Conservation (phyloP, 2,888 invertebrate genomes). For the Lamellibrachia satsuma region DNA sequence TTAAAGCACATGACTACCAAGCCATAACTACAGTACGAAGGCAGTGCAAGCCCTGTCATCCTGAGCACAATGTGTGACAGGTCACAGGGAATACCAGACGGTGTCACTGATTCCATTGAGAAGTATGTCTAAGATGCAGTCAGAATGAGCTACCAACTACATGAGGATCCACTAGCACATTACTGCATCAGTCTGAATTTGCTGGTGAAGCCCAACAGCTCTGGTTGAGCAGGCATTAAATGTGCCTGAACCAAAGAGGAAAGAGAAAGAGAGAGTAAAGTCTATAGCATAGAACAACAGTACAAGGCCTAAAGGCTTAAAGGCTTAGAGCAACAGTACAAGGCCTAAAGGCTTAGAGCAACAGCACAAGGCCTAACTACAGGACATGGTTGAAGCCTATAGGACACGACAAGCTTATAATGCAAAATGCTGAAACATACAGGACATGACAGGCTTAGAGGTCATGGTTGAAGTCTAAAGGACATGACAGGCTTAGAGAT, state of each 20-base stretch:
- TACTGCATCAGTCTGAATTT: constrained; percentile 1
- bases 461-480: neutral
- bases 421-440: neutral
- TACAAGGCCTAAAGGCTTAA: constrained; percentile 13
- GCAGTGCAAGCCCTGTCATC: neutral
- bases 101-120: neutral
- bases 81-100: neutral
- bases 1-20: too few relatives aligned
- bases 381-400: neutral
- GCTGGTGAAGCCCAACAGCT: neutral
- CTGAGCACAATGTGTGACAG: too few relatives aligned
- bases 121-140: neutral
- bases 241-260: neutral
- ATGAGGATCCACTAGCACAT: neutral
- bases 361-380: neutral
- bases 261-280: too few relatives aligned
- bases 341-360: neutral
- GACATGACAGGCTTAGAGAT: constrained; percentile 18
- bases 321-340: neutral
- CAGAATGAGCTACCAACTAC: neutral
- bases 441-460: neutral
- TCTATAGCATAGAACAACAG: too few relatives aligned
- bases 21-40: neutral
- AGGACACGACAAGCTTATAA: neutral
- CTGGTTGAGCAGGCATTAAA: neutral